A percentile compares a stretch with the other conserved stretches of the same genome.
Evolutionary conservation across 1,140 invertebrate species (phyloP).

Genomic region (Drosophila sucinea): DNA sequence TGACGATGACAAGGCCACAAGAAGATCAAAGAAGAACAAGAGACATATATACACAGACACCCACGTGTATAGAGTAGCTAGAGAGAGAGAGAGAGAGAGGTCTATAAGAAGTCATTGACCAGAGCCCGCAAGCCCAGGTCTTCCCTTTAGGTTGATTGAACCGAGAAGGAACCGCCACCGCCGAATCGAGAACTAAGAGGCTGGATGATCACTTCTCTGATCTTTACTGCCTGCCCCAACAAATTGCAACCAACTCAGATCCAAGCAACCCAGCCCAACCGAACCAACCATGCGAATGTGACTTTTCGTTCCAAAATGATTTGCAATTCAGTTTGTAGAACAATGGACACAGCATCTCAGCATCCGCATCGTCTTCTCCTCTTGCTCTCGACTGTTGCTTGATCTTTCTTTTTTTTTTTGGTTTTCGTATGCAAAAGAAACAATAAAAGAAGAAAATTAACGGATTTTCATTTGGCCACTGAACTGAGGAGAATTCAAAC

Average conservation of each 20-base stretch:
- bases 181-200: neutral
- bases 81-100: too few species aligned
- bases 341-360: conserved; percentile 14
- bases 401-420: neutral
- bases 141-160: conserved; percentile 44
- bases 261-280: conserved; percentile 5
- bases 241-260: conserved; percentile 71
- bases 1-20: conserved; percentile 72
- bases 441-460: conserved; percentile 16
- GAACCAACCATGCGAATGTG: conserved; percentile 56
- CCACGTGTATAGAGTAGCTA: conserved; percentile 43
- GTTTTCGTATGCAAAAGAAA: conserved; percentile 12
- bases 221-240: conserved; percentile 68
- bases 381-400: neutral
- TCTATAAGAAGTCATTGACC: conserved; percentile 61
- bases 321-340: conserved; percentile 62
- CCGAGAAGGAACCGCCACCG: conserved; percentile 28
- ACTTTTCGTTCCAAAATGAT: conserved; percentile 29
- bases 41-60: conserved; percentile 34
- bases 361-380: conserved; percentile 15
- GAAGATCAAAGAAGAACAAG: conserved; percentile 46
- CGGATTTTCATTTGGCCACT: conserved; percentile 41
- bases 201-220: neutral
- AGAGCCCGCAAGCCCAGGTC: conserved; percentile 6
- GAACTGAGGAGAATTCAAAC: conserved; percentile 32